Evolutionary conservation across 2,888 invertebrate species (phyloP).

Genomic region (Rhogogaster chlorosoma): DNA sequence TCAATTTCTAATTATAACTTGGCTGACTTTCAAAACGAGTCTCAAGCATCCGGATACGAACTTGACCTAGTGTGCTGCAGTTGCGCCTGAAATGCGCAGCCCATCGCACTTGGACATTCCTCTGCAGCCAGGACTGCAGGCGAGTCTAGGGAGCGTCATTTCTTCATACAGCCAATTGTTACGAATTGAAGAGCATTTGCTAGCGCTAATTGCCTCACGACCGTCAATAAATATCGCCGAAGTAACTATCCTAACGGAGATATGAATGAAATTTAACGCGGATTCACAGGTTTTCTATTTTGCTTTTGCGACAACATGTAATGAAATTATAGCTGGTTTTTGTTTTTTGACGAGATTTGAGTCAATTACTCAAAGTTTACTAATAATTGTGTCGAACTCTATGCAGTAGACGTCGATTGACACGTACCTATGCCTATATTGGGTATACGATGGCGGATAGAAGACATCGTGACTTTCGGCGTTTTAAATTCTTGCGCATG

Average conservation of each 20-base stretch:
- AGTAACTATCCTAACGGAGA: not conserved
- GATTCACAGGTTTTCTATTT: not conserved
- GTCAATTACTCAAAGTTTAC: not conserved
- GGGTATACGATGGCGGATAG: not conserved
- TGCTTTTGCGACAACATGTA: not conserved
- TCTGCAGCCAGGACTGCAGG: not conserved
- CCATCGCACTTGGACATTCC: not conserved
- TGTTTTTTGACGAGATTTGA: no score
- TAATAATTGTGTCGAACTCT: not conserved
- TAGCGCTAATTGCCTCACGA: not conserved
- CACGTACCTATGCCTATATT: not conserved
- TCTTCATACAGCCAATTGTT: not conserved
- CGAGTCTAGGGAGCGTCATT: not conserved
- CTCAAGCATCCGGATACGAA: slow-evolving; percentile 15
- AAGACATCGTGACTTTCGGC: not conserved
- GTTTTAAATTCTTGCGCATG: not conserved
- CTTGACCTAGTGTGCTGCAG: slow-evolving; percentile 30
- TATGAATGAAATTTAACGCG: no score
- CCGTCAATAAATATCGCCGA: not conserved
- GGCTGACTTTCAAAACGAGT: slow-evolving; percentile 28
- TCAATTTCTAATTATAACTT: slow-evolving; percentile 29
- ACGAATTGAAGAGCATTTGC: not conserved
- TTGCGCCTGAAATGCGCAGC: slow-evolving; percentile 28
- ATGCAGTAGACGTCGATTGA: not conserved
- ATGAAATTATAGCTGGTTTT: no score